Evolutionary conservation across 2,888 invertebrate genomes (phyloP).

Genomic region (Drosophila mimica): DNA sequence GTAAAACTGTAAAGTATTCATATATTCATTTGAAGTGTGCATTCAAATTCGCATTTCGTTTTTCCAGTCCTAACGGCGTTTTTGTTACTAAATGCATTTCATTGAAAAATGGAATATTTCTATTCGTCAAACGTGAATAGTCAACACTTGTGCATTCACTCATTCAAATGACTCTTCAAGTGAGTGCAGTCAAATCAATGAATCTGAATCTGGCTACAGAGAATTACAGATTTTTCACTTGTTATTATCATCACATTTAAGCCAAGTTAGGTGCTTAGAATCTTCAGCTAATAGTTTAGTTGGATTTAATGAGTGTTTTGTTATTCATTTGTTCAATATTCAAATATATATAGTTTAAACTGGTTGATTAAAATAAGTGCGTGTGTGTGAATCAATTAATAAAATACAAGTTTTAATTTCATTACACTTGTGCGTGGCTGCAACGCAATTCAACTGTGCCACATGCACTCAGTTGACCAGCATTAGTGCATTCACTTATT

Average conservation of each 20-base stretch:
- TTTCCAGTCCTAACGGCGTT: not conserved
- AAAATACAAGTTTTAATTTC: not conserved
- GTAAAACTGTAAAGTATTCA: not conserved
- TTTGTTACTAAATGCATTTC: not conserved
- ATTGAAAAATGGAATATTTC: not conserved
- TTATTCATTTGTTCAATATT: not conserved
- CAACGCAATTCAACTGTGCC: slow-evolving; percentile 1
- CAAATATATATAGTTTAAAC: not conserved
- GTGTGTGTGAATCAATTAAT: not conserved
- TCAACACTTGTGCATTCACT: not conserved
- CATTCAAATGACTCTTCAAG: not conserved
- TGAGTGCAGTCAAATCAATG: not conserved
- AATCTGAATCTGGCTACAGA: not conserved
- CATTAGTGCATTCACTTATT: slow-evolving; percentile 15
- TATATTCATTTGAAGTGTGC: not conserved
- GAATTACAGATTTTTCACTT: not conserved
- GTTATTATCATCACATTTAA: not conserved
- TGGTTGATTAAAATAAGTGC: not conserved
- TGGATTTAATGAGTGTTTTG: not conserved
- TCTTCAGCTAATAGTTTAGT: too few species aligned
- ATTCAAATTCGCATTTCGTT: not conserved
- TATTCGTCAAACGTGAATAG: not conserved
- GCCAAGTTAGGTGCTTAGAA: not conserved
- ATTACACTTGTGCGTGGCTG: not conserved
- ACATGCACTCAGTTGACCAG: slow-evolving; percentile 10